Percentiles rank a stretch among this genome's conserved stretches.
Conservation (phyloP, 2,113 vertebrate genomes). For the Epinephelus moara region DNA sequence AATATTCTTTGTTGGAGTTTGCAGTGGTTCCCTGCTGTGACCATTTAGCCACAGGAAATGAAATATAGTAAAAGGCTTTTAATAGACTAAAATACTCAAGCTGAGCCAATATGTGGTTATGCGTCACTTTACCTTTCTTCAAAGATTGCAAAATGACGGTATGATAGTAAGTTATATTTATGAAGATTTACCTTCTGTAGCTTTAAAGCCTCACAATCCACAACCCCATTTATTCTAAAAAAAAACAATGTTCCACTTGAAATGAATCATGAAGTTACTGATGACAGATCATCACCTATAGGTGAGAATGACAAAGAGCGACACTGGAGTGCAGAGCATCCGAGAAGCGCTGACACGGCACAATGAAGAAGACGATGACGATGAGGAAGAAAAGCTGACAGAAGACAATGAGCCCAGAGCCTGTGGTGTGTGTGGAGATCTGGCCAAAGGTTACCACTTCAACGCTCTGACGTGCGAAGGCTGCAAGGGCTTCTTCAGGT, state of each 20-base stretch:
- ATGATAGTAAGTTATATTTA: too few relatives aligned
- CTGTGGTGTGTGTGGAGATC: conserved; percentile 68
- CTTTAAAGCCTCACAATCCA: too few relatives aligned
- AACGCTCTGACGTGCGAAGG: conserved; percentile 70
- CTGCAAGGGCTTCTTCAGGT: conserved; percentile 76
- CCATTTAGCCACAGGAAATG: neutral
- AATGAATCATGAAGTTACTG: neutral
- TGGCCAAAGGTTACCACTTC: conserved; percentile 70
- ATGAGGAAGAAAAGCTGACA: neutral
- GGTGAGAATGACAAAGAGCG: conserved; percentile 33
- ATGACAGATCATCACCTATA: neutral
- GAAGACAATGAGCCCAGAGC: conserved; percentile 53
- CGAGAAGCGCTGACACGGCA: conserved; percentile 4
- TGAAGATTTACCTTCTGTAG: too few relatives aligned
- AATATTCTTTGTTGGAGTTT: neutral
- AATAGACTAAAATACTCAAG: neutral
- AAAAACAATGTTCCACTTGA: too few relatives aligned
- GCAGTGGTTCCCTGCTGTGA: neutral
- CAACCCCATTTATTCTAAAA: too few relatives aligned
- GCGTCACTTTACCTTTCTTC: neutral
- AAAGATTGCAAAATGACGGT: neutral
- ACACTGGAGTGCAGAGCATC: neutral
- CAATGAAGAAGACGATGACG: conserved; percentile 19
- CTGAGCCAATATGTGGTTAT: neutral
- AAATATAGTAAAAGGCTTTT: neutral